Base-by-base conservation (phyloP, 2,888 invertebrate genomes). In the Acrobasis suavella region DNA sequence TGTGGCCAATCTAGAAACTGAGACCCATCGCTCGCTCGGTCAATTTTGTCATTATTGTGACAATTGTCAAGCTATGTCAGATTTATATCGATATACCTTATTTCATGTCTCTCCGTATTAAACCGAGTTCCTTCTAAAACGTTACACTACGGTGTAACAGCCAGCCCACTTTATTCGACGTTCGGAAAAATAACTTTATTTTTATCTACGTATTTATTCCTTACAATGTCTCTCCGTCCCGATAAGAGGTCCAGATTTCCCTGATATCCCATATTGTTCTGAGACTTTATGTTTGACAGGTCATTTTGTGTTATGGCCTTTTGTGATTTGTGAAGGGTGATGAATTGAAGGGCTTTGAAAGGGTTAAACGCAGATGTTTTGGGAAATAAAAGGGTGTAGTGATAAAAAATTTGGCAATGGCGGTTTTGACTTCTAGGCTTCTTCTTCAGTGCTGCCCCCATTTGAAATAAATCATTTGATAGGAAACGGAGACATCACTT, bases 101-200 rank as follows among this genome's bases (percentile, higher is more conserved):
- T 32, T 32, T 32, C 32, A 7, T 32, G 7, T 32, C 32, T 32
- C 32, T 7, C 32, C 32, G 32, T 32, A 32, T 32, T 32, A 32
- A 6, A 32, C 32, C 8, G 32, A 32, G 7, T 32, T 32, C 15
- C 1, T 32, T 16, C 14, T n/a, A 22, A 14, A 17, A 59, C 3
- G 8, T 63, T 63, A 68, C 73, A 46, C 55, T 8, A 68, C 80
- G 81, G 89, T 89, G 86, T 89, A 62, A 86, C 62, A 69, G 0
- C 1, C 56, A 32, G 58, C 66, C 72, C 8, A 59, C 78, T 75
- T 75, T 80, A 82, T 86, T 86, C 85, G 83, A 85, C 80, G 78
- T 85, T 86, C 80, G 79, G 82, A 87, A 85, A 87, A 89, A 89
- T 86, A 89, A 86, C 80, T 87, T 86, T 86, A 84, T 86, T 89